Percentiles rank a stretch among this genome's conserved stretches.
Evolutionary conservation across 2,113 vertebrate genomes (phyloP).

Genomic region (Falco punctatus): DNA sequence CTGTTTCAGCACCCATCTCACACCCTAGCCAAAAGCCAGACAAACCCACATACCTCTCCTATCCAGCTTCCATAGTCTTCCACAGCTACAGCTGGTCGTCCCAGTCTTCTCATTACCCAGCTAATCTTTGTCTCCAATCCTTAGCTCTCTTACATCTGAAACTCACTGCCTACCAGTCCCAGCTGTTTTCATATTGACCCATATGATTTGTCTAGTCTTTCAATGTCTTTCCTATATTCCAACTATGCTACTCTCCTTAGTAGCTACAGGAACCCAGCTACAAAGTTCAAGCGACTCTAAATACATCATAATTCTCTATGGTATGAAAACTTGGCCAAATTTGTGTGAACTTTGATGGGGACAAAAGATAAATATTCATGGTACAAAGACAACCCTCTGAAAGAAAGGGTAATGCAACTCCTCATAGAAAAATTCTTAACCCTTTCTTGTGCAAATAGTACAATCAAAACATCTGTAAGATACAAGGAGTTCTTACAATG

Average conservation of each 20-base stretch:
- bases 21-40: background rate
- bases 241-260: background rate
- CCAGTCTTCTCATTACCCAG: background rate
- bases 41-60: rapidly evolving
- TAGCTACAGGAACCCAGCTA: background rate
- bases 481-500: background rate
- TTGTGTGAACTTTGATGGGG: background rate
- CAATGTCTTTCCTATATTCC: background rate
- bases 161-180: background rate
- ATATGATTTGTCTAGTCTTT: background rate
- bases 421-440: background rate
- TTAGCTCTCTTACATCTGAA: background rate
- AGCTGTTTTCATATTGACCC: background rate
- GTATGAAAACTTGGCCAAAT: background rate
- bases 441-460: background rate
- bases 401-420: background rate
- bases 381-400: background rate
- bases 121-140: background rate
- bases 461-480: background rate
- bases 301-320: background rate
- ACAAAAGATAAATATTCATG: background rate
- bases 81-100: background rate
- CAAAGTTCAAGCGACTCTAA: background rate
- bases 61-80: background rate
- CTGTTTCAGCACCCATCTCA: background rate